A percentile compares a stretch with the other conserved stretches of the same genome.
Conservation (phyloP, 2,797 vertebrate species). For the Coranthus polyacanthus region DNA sequence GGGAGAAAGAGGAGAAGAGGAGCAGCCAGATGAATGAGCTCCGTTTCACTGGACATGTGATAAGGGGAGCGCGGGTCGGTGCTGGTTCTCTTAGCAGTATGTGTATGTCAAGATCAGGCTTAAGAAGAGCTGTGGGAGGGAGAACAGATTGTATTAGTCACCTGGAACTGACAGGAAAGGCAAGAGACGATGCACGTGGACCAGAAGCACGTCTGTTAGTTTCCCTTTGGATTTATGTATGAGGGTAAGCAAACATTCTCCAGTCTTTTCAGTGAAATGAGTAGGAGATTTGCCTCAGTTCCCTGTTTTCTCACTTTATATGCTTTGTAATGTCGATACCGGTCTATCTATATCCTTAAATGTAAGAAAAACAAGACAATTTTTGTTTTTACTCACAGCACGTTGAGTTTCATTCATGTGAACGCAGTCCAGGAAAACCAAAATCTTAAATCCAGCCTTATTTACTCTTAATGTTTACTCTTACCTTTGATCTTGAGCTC, state of each 20-base stretch:
- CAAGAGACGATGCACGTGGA: conserved; percentile 33
- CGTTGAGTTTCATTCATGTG: neutral
- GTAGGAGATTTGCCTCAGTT: too few relatives aligned
- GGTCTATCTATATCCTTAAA: neutral
- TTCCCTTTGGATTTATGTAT: conserved; percentile 58
- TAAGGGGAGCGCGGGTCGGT: conserved; percentile 42
- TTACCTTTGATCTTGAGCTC: neutral
- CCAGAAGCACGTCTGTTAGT: conserved; percentile 24
- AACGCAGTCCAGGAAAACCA: neutral
- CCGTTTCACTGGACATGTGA: conserved; percentile 33
- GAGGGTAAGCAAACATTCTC: conserved; percentile 68
- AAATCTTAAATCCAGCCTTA: neutral
- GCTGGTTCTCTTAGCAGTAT: conserved; percentile 41
- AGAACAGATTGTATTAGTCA: conserved; percentile 9
- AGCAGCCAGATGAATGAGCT: conserved; percentile 50
- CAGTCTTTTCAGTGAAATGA: neutral
- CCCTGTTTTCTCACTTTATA: neutral
- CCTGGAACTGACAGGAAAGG: conserved; percentile 26
- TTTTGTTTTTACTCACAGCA: neutral
- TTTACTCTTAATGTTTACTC: neutral
- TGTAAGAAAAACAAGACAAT: neutral
- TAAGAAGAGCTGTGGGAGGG: conserved; percentile 14
- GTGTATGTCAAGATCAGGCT: conserved; percentile 45
- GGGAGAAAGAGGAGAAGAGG: conserved; percentile 56
- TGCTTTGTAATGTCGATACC: neutral